phyloP scores from a whole-genome alignment of 2,888 invertebrate species.

The Patella ulyssiponensis region DNA sequence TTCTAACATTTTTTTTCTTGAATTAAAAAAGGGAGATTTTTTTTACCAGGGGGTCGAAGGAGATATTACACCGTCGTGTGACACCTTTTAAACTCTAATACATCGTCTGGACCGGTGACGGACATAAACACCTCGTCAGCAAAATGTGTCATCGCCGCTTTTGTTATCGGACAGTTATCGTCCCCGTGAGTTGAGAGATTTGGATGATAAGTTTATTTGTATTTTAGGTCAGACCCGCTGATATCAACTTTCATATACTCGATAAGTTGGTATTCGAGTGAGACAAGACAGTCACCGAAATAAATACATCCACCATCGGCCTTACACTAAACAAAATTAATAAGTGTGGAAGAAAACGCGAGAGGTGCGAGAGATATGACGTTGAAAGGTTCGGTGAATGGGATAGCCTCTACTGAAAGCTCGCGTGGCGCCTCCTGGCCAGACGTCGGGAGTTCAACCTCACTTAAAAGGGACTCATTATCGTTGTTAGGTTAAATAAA shows the following conservation, averaged over 20 bases:
- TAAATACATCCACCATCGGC: too few relatives aligned
- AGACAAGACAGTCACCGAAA: too few relatives aligned
- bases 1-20: too few relatives aligned
- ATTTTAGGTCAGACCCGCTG: not conserved
- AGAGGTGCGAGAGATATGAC: not conserved
- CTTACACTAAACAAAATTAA: too few relatives aligned
- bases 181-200: not conserved
- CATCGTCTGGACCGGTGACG: not conserved
- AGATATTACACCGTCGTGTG: too few relatives aligned
- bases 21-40: too few relatives aligned
- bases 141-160: constrained; percentile 7
- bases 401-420: constrained; percentile 1
- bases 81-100: too few relatives aligned
- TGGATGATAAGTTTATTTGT: not conserved
- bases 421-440: constrained; percentile 1
- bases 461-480: not conserved
- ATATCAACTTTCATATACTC: too few relatives aligned
- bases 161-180: constrained; percentile 8
- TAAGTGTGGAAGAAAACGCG: too few relatives aligned
- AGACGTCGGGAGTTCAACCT: too few relatives aligned
- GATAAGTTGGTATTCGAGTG: too few relatives aligned
- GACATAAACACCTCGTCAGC: constrained; percentile 5
- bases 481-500: not conserved
- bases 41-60: too few relatives aligned
- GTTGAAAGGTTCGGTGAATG: not conserved